These are phyloP conservation scores for Bubalus kerabau DNA, from an alignment of 2,113 vertebrate species.

Conservation along the genomic window DNA sequence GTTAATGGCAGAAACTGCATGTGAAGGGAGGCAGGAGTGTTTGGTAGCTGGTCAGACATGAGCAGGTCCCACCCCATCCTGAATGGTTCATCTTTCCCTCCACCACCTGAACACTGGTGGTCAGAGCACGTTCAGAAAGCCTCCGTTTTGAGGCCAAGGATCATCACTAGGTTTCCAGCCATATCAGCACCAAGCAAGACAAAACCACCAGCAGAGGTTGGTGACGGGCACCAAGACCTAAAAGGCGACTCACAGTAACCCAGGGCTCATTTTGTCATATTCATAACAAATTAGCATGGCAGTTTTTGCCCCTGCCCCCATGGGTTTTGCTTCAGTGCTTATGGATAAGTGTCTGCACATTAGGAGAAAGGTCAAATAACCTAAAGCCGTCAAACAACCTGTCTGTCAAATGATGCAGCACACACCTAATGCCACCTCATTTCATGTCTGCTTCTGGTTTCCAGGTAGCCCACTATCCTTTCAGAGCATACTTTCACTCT, in stretches of 20 bases:
- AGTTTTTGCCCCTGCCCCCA: background rate
- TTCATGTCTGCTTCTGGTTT: background rate
- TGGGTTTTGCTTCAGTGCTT: background rate
- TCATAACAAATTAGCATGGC: background rate
- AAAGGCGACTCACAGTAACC: background rate
- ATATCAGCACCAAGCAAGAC: background rate
- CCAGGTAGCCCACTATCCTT: background rate
- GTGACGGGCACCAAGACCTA: background rate
- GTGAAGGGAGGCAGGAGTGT: background rate
- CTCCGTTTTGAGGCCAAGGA: background rate
- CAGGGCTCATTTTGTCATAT: background rate
- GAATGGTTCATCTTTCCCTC: background rate
- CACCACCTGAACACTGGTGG: background rate
- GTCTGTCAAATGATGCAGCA: background rate
- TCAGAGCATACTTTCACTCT: background rate
- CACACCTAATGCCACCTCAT: background rate
- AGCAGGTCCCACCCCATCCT: background rate
- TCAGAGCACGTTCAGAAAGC: background rate
- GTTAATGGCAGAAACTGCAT: background rate
- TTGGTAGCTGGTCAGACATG: background rate
- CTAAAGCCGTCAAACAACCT: background rate
- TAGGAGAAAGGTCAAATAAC: background rate
- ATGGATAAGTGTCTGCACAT: background rate
- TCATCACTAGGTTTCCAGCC: background rate
- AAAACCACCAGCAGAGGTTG: background rate